phyloP scores from a whole-genome alignment of 1,140 invertebrate species.

The Lutraria rhynchaena region DNA sequence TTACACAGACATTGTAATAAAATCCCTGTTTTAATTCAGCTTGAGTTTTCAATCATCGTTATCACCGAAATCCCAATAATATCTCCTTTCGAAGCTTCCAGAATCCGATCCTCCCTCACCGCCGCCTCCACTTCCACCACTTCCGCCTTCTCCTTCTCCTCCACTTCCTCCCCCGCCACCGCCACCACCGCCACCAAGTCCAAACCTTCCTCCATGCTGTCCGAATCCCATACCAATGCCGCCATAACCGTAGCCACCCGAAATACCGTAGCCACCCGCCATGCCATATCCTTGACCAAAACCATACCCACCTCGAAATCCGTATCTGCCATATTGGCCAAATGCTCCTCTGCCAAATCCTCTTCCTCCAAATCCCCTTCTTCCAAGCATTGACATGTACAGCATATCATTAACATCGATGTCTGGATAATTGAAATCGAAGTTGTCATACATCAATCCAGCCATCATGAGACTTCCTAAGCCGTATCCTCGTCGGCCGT shows the following conservation, averaged over 20 bases:
- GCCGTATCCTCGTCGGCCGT: not conserved
- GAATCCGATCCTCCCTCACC: not conserved
- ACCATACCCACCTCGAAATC: not conserved
- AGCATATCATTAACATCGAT: conserved; percentile 8
- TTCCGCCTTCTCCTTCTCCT: not conserved
- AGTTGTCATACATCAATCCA: not conserved
- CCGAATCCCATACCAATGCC: not conserved
- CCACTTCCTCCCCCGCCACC: not conserved
- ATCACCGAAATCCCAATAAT: conserved; percentile 18
- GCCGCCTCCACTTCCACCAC: not conserved
- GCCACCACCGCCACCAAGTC: not conserved
- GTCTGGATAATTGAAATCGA: conserved; percentile 20
- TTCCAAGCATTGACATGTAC: not conserved
- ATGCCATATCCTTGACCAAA: not conserved
- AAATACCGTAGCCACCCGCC: not conserved
- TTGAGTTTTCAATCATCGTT: too few species aligned
- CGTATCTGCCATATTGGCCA: not conserved
- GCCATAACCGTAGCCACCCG: not conserved
- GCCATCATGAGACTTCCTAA: not conserved
- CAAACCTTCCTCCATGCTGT: not conserved
- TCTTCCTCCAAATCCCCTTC: not conserved
- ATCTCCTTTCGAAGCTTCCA: not conserved
- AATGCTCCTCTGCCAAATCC: not conserved
- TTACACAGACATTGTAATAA: too few species aligned
- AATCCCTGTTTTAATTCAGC: too few species aligned